These are phyloP conservation scores for Acromyrmex echinatior DNA, from an alignment of 1,140 invertebrate genomes.

Conservation along the genomic window DNA sequence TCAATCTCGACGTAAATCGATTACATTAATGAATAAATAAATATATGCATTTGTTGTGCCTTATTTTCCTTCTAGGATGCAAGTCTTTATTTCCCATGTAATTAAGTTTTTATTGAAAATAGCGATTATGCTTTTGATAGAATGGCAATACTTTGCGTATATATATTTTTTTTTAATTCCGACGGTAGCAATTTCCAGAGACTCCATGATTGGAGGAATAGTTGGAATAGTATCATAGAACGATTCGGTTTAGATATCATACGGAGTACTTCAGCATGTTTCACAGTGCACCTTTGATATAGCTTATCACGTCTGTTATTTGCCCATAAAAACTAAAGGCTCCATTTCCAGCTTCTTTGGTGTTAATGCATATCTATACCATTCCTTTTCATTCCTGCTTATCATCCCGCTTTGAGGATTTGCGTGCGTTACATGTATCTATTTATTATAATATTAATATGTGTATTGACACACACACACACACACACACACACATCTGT, in stretches of 20 bases:
- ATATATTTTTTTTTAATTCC: background rate
- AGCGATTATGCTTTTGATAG: background rate
- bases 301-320: constrained; percentile 85
- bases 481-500: background rate
- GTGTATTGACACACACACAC: background rate
- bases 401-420: constrained; percentile 30
- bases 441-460: constrained; percentile 1
- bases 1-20: background rate
- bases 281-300: constrained; percentile 79
- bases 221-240: constrained; percentile 5
- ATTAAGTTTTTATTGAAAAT: background rate
- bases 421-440: background rate
- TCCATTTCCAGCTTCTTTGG: constrained; percentile 84
- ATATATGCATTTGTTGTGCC: background rate
- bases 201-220: background rate
- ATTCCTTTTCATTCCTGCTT: constrained; percentile 48
- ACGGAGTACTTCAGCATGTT: constrained; percentile 73
- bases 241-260: constrained; percentile 68
- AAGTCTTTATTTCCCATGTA: background rate
- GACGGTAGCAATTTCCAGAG: background rate
- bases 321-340: constrained; percentile 84
- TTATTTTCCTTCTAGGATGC: background rate
- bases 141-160: background rate
- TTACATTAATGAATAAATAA: background rate
- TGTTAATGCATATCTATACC: constrained; percentile 69